Base-by-base conservation (phyloP, 2,888 invertebrate genomes). In the Xanthorhoe designata region DNA sequence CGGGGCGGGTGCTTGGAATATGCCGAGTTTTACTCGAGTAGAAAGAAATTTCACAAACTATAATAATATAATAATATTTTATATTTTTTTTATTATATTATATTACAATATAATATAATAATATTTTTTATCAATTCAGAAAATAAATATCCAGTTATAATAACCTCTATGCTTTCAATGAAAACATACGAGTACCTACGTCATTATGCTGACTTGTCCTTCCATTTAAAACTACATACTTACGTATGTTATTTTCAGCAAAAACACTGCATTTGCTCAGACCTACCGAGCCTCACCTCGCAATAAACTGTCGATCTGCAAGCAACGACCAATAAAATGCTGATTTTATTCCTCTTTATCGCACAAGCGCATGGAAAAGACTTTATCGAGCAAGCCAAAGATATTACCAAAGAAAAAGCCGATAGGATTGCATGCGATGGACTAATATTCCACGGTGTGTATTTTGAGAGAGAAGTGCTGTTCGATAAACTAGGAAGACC, bases 381-480 rank as follows among this genome's bases (percentile, higher is more conserved):
- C 42, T 51, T 51, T 50, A 51, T 15, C n/a, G 51, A 42, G 18
- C 32, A 52, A 53, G 17, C 53, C 35, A 53, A 32, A 35, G 53
- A 32, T 9, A 50, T 35, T 17, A 18, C 29, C 1, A 35, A 15
- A 24, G 67, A 72, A 66, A 58, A 66, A 66, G 75, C 60, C 10
- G 64, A 69, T 13, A 18, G 50, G 1, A 52, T 87, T 29, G 68
- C 72, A 4, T 91, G 92, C 68, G 83, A 90, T 55, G 92, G 92
- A 0, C 24, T 89, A 2, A 76, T 91, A 9, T 89, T 89, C 69
- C 78, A 88, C 67, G 73, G 85, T 6, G 87, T 89, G 0, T 92
- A 89, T 60, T 89, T 78, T 18, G 87, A 90, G 19, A 84, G 66
- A 15, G 82, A 88, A 61, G 9, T 84, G 0, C 70, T 92, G 0